phyloP scores from a whole-genome alignment of 2,797 vertebrate species.

The Streptopelia turtur region DNA sequence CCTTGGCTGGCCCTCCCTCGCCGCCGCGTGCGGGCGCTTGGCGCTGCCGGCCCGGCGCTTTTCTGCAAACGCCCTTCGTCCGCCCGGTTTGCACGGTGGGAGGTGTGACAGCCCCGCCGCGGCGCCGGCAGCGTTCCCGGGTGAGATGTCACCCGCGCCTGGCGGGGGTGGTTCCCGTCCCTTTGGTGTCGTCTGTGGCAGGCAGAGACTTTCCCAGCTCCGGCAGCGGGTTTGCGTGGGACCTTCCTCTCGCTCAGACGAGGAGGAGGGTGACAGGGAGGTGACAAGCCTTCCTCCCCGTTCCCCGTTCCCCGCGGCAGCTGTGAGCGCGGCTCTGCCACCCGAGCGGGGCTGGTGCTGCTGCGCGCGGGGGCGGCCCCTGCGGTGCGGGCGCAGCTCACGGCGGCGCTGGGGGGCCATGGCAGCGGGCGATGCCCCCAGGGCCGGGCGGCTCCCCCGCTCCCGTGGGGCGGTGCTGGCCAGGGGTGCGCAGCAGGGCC shows the following conservation, averaged over 20 bases:
- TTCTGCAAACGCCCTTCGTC: accelerated
- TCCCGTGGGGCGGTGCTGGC: background rate
- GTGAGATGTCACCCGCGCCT: background rate
- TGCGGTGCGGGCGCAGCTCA: background rate
- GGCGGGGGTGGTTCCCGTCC: background rate
- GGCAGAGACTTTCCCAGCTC: slow-evolving; percentile 33
- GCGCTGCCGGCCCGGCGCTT: background rate
- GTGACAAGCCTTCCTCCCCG: slow-evolving; percentile 30
- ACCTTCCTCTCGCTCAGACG: background rate
- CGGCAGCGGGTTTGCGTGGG: background rate
- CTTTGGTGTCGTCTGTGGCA: slow-evolving; percentile 10
- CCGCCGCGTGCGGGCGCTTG: accelerated
- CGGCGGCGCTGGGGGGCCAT: background rate
- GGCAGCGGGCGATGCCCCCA: background rate
- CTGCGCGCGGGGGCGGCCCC: background rate
- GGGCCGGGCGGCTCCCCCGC: background rate
- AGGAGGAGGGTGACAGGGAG: slow-evolving; percentile 12
- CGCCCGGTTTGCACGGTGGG: background rate
- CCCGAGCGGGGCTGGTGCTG: background rate
- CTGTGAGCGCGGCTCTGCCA: background rate
- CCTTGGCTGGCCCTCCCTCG: background rate
- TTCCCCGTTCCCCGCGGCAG: background rate
- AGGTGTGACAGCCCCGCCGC: background rate
- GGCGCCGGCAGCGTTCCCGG: background rate
- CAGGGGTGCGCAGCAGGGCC: background rate